Evolutionary conservation across 2,797 vertebrate species (phyloP), one percentile per base, ranked within the genome.

Genomic region (Simalia tracyae): DNA sequence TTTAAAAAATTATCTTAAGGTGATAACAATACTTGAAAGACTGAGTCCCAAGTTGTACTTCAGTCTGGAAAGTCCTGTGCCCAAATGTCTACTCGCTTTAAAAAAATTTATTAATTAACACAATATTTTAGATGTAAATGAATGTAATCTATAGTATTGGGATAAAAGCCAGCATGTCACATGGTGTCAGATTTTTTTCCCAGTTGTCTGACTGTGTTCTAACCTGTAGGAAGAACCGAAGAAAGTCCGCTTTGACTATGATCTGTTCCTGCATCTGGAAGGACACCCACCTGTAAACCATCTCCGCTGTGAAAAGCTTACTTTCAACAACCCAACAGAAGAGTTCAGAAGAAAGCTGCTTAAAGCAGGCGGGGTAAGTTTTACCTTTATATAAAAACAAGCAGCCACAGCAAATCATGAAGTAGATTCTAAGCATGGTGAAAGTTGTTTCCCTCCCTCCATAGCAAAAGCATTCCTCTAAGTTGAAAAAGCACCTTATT

Each of bases 221-320:
- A 95, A 96, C 94, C 88, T 93, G 84, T 96, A 99, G 99, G 99
- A 99, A 98, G 99, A 99, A 97, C 99, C 99, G 94, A 99, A 99
- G 98, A 99, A 99, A 98, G 99, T 99, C 95, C 99, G 99, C 91
- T 99, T 99, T 96, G 99, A 99, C 97, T 99, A 99, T 98, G 99
- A 99, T 98, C 97, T 99, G 94, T 99, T 99, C 97, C 98, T 99
- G 95, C 99, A 99, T 97, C 97, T 99, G 97, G 99, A 99, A 95
- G 99, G 99, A 95, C 99, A 99, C 96, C 99, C 99, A 66, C 99
- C 99, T 94, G 99, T 99, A 97, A 99, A 99, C 97, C 99, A 99
- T 95, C 98, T 99, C 92, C 99, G 99, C 97, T 99, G 99, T 94
- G 99, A 99, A 98, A 99, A 99, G 96, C 98, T 99, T 93, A 99